phyloP scores from a whole-genome alignment of 2,888 invertebrate genomes.

The Rhamphomyia laevipes region DNA sequence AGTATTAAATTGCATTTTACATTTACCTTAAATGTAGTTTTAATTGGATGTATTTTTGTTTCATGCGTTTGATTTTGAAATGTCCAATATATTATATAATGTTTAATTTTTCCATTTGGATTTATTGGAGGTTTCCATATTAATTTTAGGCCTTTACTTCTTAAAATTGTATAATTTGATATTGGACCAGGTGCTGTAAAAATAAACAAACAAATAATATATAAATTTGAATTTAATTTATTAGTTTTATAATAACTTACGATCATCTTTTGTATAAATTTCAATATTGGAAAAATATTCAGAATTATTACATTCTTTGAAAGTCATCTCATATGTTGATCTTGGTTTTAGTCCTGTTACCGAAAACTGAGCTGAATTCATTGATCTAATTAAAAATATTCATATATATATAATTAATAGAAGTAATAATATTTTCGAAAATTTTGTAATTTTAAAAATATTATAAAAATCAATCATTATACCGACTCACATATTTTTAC shows the following conservation, averaged over 20 bases:
- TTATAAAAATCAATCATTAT: slow-evolving; percentile 1
- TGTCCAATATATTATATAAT: slow-evolving; percentile 33
- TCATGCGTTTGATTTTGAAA: slow-evolving; percentile 31
- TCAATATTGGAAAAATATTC: slow-evolving; percentile 23
- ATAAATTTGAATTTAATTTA: not conserved
- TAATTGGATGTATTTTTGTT: slow-evolving; percentile 23
- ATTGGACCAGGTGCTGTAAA: slow-evolving; percentile 33
- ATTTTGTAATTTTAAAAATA: not conserved
- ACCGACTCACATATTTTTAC: slow-evolving; percentile 20
- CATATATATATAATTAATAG: not conserved
- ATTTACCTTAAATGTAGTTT: slow-evolving; percentile 23
- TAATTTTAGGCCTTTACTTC: slow-evolving; percentile 30
- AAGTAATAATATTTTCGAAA: not conserved
- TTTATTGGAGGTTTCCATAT: slow-evolving; percentile 34
- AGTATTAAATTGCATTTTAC: slow-evolving; percentile 11
- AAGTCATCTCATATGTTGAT: slow-evolving; percentile 11
- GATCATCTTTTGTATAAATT: slow-evolving; percentile 32
- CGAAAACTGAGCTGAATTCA: too few species aligned
- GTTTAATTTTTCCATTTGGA: slow-evolving; percentile 33
- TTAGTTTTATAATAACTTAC: slow-evolving; percentile 21
- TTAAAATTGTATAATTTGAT: slow-evolving; percentile 27
- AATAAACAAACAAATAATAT: not conserved
- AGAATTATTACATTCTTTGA: slow-evolving; percentile 10
- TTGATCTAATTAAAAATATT: not conserved
- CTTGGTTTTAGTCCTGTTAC: slow-evolving; percentile 9